phyloP scores from a whole-genome alignment of 2,888 invertebrate genomes.

The Suillia variegata region DNA sequence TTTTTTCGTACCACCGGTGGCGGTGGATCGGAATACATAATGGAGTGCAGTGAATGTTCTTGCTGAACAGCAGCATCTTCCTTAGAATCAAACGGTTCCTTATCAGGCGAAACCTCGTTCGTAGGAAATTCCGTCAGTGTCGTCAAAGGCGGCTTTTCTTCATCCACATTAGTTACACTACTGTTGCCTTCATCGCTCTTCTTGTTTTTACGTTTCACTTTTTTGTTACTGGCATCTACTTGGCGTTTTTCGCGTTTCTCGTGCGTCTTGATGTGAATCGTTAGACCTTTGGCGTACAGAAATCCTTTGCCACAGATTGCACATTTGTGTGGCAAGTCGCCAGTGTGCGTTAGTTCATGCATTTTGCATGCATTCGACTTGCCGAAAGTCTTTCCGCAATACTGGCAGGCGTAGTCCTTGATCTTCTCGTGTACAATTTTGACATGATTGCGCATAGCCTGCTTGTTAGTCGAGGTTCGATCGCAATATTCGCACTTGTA shows the following conservation, averaged over 20 bases:
- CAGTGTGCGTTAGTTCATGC: conserved; percentile 53
- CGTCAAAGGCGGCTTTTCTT: no score
- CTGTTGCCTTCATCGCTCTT: no score
- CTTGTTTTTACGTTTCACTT: no score
- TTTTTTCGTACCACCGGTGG: no score
- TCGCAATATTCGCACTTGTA: conserved; percentile 55
- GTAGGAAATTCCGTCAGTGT: no score
- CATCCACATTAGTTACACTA: no score
- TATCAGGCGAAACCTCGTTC: conserved; percentile 35
- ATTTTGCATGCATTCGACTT: conserved; percentile 55
- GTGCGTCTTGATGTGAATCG: conserved; percentile 54
- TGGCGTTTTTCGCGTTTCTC: conserved; percentile 55
- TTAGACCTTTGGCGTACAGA: conserved; percentile 53
- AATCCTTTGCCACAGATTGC: conserved; percentile 55
- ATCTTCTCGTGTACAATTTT: conserved; percentile 55
- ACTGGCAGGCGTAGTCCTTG: conserved; percentile 54
- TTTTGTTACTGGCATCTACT: no score
- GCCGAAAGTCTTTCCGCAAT: conserved; percentile 54
- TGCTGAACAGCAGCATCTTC: conserved; percentile 30
- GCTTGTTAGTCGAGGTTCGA: conserved; percentile 54
- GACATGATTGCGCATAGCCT: conserved; percentile 51
- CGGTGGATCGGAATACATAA: conserved; percentile 49
- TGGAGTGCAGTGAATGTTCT: conserved; percentile 31
- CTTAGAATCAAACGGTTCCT: conserved; percentile 29
- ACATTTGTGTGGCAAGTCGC: conserved; percentile 54